Base-by-base conservation (phyloP, 2,113 vertebrate genomes). In the Ophthalmolycus amberensis region DNA sequence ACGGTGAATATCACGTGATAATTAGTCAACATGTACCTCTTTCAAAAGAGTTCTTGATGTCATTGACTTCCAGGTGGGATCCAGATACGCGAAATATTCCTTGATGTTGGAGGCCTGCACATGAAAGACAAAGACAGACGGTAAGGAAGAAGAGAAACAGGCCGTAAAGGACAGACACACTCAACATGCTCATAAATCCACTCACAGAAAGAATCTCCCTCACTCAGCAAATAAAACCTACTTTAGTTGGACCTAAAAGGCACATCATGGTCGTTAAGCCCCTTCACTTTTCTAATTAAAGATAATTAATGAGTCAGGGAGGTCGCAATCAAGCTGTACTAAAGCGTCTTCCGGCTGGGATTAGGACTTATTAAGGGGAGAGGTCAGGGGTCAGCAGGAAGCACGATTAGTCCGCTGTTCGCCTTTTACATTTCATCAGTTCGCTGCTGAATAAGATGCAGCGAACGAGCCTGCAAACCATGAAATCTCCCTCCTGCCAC, bases 11-110 rank as follows among this genome's bases (percentile, higher is more conserved):
- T 12, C 8, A 29, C 11, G 8, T 1, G 10, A 75, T 42, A 32
- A 54, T 42, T 37, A 16, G 29, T 37, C 9, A 73, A 66, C 1
- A 89, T 34, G 38, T 79, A 99, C 98, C 98, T 99, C 98, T 96
- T 91, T 99, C 98, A 91, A 99, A 99, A 20, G 98, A 98, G 94
- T 99, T 99, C 95, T 99, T 99, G 93, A 99, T 99, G 90, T 99
- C 98, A 84, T 99, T 99, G 93, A 99, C 97, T 94, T 99, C 98
- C 91, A 99, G 95, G 90, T 99, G 98, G 76, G 98, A 99, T 82
- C 98, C 98, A 79, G 98, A 96, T 4, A 99, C 98, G 86, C 98
- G 95, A 90, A 99, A 99, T 94, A 99, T 98, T 79, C 98, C 98
- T 86, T 99, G 98, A 93, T 99, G 98, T 90, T 99, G 98, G 85